Evolutionary conservation across 2,113 vertebrate species (phyloP).

Genomic region (Pipa parva): DNA sequence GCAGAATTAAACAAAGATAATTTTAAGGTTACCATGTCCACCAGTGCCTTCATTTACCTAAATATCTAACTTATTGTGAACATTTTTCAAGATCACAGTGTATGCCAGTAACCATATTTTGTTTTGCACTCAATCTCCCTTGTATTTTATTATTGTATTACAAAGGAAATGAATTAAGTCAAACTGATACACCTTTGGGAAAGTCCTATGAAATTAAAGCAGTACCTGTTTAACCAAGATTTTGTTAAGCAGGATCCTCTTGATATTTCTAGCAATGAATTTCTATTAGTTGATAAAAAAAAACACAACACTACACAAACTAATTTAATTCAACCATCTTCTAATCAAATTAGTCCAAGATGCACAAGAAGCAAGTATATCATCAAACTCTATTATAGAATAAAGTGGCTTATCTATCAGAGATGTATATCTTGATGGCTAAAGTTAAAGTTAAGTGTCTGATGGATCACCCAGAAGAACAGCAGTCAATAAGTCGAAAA

Average conservation of each 20-base stretch:
- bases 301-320: not conserved
- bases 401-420: slow-evolving; percentile 3
- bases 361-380: not conserved
- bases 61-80: too few species aligned
- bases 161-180: too few species aligned
- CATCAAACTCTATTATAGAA: not conserved
- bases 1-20: too few species aligned
- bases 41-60: too few species aligned
- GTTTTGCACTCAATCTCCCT: too few species aligned
- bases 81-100: too few species aligned
- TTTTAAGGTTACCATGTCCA: too few species aligned
- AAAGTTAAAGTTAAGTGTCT: not conserved
- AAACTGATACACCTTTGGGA: too few species aligned
- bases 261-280: not conserved
- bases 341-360: slow-evolving; percentile 8
- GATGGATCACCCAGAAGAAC: not conserved
- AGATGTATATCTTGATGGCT: not conserved
- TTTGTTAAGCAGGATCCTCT: not conserved
- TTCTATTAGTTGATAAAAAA: not conserved
- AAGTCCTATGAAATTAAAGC: not conserved
- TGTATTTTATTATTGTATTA: too few species aligned
- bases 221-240: not conserved
- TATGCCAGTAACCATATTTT: too few species aligned
- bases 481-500: not conserved
- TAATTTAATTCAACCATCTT: not conserved